Conservation (phyloP, 2,113 vertebrate genomes). For the Lasiurus cinereus region DNA sequence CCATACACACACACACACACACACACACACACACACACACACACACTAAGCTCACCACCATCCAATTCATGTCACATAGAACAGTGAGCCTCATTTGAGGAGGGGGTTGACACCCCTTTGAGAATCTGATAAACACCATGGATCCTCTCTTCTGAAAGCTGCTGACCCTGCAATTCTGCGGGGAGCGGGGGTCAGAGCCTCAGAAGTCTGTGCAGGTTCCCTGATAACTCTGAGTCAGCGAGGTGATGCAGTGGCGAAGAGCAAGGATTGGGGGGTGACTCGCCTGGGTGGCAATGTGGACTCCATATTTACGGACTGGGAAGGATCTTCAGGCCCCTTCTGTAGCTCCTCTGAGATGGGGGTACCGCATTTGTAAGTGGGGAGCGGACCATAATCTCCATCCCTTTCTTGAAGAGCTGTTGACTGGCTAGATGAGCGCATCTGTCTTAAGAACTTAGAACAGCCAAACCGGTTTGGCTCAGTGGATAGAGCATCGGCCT, state of each 20-base stretch:
- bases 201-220: not conserved
- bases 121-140: not conserved
- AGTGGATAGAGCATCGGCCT: too few species aligned
- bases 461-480: too few species aligned
- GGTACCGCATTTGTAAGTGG: fast-evolving
- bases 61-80: not conserved
- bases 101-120: not conserved
- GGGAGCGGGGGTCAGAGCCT: not conserved
- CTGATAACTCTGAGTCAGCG: not conserved
- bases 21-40: not conserved
- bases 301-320: fast-evolving
- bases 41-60: not conserved
- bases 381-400: too few species aligned
- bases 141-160: not conserved
- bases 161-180: fast-evolving
- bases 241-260: not conserved
- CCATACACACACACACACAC: too few species aligned
- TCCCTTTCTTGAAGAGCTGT: not conserved
- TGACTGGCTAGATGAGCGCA: not conserved
- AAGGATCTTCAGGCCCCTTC: not conserved
- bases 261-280: not conserved
- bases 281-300: fast-evolving
- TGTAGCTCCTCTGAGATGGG: not conserved
- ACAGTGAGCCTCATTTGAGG: not conserved
- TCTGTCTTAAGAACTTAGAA: too few species aligned